Percentiles rank a stretch among this genome's conserved stretches.
Evolutionary conservation across 2,797 vertebrate genomes (phyloP).

Genomic region (Microctenopoma steveboyesi): DNA sequence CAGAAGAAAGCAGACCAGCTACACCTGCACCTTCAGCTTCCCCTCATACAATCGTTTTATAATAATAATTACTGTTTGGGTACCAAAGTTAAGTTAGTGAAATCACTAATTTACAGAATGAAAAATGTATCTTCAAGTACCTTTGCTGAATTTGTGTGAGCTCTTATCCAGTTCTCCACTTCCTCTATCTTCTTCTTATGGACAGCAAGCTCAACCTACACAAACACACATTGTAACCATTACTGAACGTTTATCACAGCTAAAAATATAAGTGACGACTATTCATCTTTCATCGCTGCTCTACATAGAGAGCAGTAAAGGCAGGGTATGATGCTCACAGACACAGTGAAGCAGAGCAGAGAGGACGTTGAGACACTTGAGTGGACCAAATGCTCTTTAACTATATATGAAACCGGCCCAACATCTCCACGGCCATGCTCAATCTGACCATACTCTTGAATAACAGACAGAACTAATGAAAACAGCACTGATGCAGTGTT

Average conservation of each 20-base stretch:
- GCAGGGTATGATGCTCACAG: too few relatives aligned
- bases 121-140: constrained; percentile 35
- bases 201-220: constrained; percentile 91
- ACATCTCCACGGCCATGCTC: background rate
- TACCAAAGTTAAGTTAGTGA: background rate
- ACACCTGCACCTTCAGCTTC: background rate
- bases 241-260: background rate
- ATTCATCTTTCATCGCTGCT: background rate
- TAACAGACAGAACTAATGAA: background rate
- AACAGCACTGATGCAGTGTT: background rate
- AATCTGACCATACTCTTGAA: background rate
- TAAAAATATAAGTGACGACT: background rate
- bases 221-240: constrained; percentile 36
- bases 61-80: background rate
- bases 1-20: constrained; percentile 32
- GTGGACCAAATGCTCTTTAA: too few relatives aligned
- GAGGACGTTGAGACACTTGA: too few relatives aligned
- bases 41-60: background rate
- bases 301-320: too few relatives aligned
- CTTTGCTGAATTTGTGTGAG: constrained; percentile 73
- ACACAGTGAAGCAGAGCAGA: too few relatives aligned
- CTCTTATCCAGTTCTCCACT: constrained; percentile 92
- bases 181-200: constrained; percentile 98
- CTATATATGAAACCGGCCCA: too few relatives aligned
- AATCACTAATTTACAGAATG: accelerated